Percentiles rank a stretch among this genome's conserved stretches.
Conservation (phyloP, 2,888 invertebrate genomes). For the Mimachlamys varia region DNA sequence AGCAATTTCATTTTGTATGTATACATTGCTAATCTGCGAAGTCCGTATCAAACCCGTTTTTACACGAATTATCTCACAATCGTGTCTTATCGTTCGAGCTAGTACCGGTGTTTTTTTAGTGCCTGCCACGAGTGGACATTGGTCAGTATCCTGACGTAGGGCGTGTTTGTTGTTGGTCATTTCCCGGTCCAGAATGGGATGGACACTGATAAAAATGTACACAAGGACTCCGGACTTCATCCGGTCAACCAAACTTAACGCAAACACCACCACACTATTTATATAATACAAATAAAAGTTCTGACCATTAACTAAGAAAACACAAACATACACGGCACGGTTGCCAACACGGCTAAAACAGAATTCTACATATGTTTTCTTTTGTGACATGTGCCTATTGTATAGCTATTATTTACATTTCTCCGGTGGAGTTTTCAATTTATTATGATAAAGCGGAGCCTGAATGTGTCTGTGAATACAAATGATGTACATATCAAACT, state of each 20-base stretch:
- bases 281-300: not conserved
- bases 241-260: not conserved
- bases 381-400: not conserved
- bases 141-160: not conserved
- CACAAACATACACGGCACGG: not conserved
- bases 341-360: not conserved
- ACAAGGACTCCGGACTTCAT: not conserved
- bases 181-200: not conserved
- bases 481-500: no score
- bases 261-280: not conserved
- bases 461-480: no score
- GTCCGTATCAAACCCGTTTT: not conserved
- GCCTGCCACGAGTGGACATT: not conserved
- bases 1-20: not conserved
- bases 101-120: not conserved
- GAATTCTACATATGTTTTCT: not conserved
- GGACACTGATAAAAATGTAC: conserved; percentile 36
- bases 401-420: not conserved
- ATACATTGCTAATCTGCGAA: not conserved
- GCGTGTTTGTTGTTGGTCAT: conserved; percentile 1
- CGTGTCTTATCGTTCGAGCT: not conserved
- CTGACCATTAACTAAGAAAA: not conserved
- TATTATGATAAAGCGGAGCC: no score
- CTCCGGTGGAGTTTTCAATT: no score
- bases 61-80: not conserved